A percentile compares a stretch with the other conserved stretches of the same genome.
Evolutionary conservation across 2,113 vertebrate genomes (phyloP).

Genomic region (Menura novaehollandiae): DNA sequence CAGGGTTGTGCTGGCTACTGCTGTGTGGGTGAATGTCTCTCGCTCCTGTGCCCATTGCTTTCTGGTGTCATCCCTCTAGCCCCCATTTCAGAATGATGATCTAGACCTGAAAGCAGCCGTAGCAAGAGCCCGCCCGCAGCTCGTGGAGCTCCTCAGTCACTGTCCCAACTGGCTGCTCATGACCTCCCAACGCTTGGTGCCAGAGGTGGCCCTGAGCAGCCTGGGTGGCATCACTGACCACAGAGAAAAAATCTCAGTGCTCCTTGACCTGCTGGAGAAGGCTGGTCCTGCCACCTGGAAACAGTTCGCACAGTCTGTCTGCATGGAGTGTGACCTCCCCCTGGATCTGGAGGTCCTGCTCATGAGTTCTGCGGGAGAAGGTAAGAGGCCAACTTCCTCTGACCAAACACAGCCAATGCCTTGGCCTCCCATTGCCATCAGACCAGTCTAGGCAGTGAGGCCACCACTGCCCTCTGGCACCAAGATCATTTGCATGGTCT

Average conservation of each 20-base stretch:
- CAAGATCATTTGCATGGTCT: not conserved
- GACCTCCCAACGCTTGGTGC: conserved; percentile 45
- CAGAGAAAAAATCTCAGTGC: not conserved
- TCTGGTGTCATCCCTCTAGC: not conserved
- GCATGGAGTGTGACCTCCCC: conserved; percentile 76
- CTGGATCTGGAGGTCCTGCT: conserved; percentile 78
- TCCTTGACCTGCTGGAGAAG: conserved; percentile 65
- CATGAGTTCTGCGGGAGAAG: conserved; percentile 67
- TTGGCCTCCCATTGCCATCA: not conserved
- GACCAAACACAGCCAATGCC: rapidly evolving
- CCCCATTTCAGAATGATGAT: not conserved
- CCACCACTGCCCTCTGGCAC: not conserved
- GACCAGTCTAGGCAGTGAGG: not conserved
- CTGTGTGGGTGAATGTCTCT: not conserved
- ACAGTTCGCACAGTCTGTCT: conserved; percentile 73
- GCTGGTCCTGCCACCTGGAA: conserved; percentile 56
- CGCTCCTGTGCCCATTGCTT: not conserved
- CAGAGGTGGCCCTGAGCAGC: not conserved
- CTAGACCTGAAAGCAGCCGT: not conserved
- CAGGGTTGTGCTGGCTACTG: not conserved
- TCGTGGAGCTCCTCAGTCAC: conserved; percentile 65
- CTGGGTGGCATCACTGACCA: not conserved
- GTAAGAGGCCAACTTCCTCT: not conserved
- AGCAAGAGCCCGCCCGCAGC: conserved; percentile 39
- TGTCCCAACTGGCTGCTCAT: not conserved